Evolutionary conservation across 2,113 vertebrate genomes (phyloP).

Genomic region (Dendropsophus ebraccatus): DNA sequence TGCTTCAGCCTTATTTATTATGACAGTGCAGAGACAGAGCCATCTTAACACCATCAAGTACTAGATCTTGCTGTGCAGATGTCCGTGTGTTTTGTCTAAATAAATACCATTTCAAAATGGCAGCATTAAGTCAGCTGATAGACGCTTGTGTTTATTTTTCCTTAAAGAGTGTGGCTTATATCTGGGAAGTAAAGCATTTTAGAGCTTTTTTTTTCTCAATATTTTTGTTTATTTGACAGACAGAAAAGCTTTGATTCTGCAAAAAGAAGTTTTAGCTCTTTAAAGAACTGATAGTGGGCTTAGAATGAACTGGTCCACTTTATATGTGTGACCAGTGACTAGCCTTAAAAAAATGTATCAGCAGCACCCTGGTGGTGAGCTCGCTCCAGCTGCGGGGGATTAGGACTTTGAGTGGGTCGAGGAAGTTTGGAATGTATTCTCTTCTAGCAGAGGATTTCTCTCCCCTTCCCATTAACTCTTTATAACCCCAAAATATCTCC

Average conservation of each 20-base stretch:
- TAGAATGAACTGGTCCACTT: slow-evolving; percentile 74
- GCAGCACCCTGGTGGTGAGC: slow-evolving; percentile 85
- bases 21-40: slow-evolving; percentile 64
- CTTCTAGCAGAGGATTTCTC: slow-evolving; percentile 83
- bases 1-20: slow-evolving; percentile 66
- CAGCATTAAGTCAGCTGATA: slow-evolving; percentile 71
- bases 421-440: slow-evolving; percentile 90
- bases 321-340: slow-evolving; percentile 92
- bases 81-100: slow-evolving; percentile 72
- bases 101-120: slow-evolving; percentile 72
- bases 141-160: slow-evolving; percentile 59
- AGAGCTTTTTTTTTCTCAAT: slow-evolving; percentile 71
- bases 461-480: slow-evolving; percentile 68
- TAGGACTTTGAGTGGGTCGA: slow-evolving; percentile 89
- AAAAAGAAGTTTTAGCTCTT: slow-evolving; percentile 80
- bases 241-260: slow-evolving; percentile 59
- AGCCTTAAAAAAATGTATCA: slow-evolving; percentile 95
- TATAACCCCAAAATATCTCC: background rate
- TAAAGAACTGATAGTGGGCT: slow-evolving; percentile 67
- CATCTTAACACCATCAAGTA: slow-evolving; percentile 70
- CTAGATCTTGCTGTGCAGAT: slow-evolving; percentile 67
- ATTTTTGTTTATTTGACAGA: slow-evolving; percentile 68
- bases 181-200: slow-evolving; percentile 70
- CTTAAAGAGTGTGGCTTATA: slow-evolving; percentile 76
- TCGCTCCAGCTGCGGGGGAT: slow-evolving; percentile 97